These are phyloP conservation scores for Bombylius discolor DNA, from an alignment of 2,888 invertebrate genomes.

Conservation along the genomic window DNA sequence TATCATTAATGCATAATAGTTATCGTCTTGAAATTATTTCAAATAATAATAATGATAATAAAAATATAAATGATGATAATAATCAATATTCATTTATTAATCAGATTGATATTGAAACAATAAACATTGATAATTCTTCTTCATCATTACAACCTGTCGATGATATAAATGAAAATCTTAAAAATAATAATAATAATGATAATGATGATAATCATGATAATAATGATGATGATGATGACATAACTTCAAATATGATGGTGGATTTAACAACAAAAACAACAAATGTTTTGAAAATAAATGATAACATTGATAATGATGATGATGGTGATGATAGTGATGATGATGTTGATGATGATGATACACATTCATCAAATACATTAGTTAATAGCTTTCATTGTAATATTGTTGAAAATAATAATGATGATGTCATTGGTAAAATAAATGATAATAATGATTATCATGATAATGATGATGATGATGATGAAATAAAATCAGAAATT, in stretches of 20 bases:
- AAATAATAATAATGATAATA: background rate
- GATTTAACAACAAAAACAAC: background rate
- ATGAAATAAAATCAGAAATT: background rate
- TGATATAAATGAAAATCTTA: slow-evolving; percentile 5
- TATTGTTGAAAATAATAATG: background rate
- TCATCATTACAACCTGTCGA: slow-evolving; percentile 3
- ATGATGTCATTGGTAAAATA: background rate
- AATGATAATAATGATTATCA: background rate
- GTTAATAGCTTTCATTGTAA: background rate
- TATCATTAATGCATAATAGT: slow-evolving; percentile 27
- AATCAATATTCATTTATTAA: slow-evolving; percentile 10
- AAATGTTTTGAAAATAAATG: background rate
- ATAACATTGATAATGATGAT: background rate
- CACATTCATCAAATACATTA: background rate
- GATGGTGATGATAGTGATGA: background rate
- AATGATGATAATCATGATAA: slow-evolving; percentile 3
- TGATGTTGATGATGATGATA: background rate
- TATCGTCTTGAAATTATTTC: background rate
- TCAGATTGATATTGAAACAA: slow-evolving; percentile 9
- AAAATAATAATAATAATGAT: slow-evolving; percentile 4
- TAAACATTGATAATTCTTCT: slow-evolving; percentile 1
- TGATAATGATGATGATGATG: background rate
- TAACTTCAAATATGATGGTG: background rate
- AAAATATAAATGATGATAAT: background rate
- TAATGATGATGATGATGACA: background rate